phyloP scores from a whole-genome alignment of 2,113 vertebrate species.

The Nibea coibor region DNA sequence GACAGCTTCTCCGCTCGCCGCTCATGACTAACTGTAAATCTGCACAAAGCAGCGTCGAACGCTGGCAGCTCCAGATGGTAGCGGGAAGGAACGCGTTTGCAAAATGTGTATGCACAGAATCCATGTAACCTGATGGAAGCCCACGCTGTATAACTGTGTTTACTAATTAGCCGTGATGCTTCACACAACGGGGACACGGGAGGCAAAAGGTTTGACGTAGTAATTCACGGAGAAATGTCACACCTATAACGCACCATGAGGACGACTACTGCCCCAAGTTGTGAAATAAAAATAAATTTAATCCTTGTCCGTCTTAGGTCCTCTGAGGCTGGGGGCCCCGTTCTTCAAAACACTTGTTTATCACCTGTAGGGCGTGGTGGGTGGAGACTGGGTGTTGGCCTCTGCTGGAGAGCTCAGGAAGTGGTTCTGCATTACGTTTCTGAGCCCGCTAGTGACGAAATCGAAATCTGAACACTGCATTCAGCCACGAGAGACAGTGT shows the following conservation, averaged over 20 bases:
- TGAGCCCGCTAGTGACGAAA: no score
- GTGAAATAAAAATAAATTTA: no score
- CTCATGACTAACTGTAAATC: neutral
- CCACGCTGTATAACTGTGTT: neutral
- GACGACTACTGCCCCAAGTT: no score
- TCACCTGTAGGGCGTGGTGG: no score
- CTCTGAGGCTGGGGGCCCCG: no score
- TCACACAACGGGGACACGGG: neutral
- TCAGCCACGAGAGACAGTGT: no score
- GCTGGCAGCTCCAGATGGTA: constrained; percentile 38
- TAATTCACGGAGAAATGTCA: neutral
- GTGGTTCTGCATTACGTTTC: no score
- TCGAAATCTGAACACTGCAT: no score
- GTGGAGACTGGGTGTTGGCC: no score
- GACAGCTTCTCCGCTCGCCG: constrained; percentile 4
- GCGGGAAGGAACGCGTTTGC: constrained; percentile 9
- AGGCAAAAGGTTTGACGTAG: neutral
- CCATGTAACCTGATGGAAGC: constrained; percentile 18
- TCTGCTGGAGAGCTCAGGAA: no score
- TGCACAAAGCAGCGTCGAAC: constrained; percentile 21
- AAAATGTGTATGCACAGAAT: constrained; percentile 34
- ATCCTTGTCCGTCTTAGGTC: no score
- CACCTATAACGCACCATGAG: neutral
- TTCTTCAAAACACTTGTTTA: no score
- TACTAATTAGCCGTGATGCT: constrained; percentile 11